Evolutionary conservation across 92 coral and sea anemone genomes (phyloP).

Genomic region (Hydrozoanthus gracilis): DNA sequence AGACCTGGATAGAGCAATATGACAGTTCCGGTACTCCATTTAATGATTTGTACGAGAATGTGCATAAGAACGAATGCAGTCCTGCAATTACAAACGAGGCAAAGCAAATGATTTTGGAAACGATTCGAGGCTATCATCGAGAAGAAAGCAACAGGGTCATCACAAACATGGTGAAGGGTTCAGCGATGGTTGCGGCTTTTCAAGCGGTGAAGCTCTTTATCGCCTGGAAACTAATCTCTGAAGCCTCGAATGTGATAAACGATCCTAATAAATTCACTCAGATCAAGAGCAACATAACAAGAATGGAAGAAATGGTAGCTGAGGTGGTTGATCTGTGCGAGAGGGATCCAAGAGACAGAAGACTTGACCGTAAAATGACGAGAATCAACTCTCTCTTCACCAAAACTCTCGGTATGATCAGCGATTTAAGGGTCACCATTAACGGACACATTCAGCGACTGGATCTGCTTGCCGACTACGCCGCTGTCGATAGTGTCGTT

Average conservation of each 20-base stretch:
- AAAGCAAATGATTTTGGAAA: slow-evolving; percentile 46
- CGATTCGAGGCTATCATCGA: slow-evolving; percentile 49
- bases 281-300: slow-evolving; percentile 56
- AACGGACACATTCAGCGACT: slow-evolving; percentile 75
- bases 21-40: slow-evolving; percentile 35
- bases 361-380: slow-evolving; percentile 53
- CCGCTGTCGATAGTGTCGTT: slow-evolving; percentile 64
- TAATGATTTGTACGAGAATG: slow-evolving; percentile 50
- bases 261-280: slow-evolving; percentile 50
- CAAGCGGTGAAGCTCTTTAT: slow-evolving; percentile 61
- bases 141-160: slow-evolving; percentile 60
- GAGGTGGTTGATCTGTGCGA: slow-evolving; percentile 67
- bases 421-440: slow-evolving; percentile 56
- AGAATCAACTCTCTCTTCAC: slow-evolving; percentile 63
- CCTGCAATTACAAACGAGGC: slow-evolving; percentile 18
- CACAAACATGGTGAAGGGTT: slow-evolving; percentile 64
- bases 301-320: slow-evolving; percentile 65
- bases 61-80: slow-evolving; percentile 44
- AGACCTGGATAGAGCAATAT: slow-evolving; percentile 41
- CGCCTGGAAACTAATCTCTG: slow-evolving; percentile 73
- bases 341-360: slow-evolving; percentile 48
- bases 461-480: slow-evolving; percentile 64
- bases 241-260: slow-evolving; percentile 69
- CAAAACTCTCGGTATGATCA: slow-evolving; percentile 60
- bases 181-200: slow-evolving; percentile 51